phyloP scores from a whole-genome alignment of 2,888 invertebrate genomes.

The Steinernema carpocapsae region DNA sequence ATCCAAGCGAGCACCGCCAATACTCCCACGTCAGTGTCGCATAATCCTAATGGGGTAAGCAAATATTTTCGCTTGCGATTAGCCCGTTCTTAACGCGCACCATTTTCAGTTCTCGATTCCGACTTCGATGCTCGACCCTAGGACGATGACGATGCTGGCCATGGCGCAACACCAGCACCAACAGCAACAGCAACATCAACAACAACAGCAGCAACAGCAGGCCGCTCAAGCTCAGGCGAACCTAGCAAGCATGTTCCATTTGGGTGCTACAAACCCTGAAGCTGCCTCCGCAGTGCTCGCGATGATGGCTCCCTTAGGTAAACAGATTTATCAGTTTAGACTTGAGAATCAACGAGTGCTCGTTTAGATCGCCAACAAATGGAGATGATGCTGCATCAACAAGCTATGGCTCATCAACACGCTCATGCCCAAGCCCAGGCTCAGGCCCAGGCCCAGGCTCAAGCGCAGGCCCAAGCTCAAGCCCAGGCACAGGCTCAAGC shows the following conservation, averaged over 20 bases:
- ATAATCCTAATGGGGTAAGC: constrained; percentile 26
- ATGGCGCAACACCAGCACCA: constrained; percentile 36
- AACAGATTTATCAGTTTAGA: neutral
- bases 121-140: constrained; percentile 11
- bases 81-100: neutral
- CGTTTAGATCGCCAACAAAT: constrained; percentile 20
- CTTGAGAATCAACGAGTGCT: neutral
- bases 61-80: constrained; percentile 13
- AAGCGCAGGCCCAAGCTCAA: constrained; percentile 26
- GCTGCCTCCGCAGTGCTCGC: neutral
- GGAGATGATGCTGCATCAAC: constrained; percentile 8
- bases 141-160: neutral
- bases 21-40: constrained; percentile 14
- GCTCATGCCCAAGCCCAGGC: constrained; percentile 4
- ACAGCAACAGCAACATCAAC: constrained; percentile 23
- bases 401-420: neutral
- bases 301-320: constrained; percentile 10
- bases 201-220: constrained; percentile 29
- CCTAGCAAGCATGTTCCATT: neutral
- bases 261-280: neutral
- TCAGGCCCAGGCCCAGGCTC: constrained; percentile 17
- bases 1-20: constrained; percentile 8
- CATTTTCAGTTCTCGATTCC: constrained; percentile 15
- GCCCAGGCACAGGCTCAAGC: constrained; percentile 9
- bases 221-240: neutral